A percentile compares a stretch with the other conserved stretches of the same genome.
These are phyloP conservation scores for Cyclopterus lumpus DNA, from an alignment of 2,797 vertebrate genomes.

Conservation along the genomic window DNA sequence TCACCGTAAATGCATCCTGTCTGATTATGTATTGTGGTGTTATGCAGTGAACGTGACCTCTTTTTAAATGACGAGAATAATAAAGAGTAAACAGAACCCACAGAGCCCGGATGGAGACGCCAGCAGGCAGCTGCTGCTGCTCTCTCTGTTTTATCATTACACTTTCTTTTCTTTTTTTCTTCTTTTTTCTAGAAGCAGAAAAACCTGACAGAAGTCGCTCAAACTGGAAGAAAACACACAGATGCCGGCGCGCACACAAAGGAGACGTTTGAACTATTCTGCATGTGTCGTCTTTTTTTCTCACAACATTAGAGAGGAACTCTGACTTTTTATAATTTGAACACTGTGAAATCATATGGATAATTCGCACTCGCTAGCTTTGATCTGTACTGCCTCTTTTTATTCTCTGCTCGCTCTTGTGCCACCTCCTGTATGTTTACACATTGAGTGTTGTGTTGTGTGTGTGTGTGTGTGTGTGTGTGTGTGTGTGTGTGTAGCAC, in stretches of 20 bases:
- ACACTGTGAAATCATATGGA: constrained; percentile 58
- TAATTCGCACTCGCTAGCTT: constrained; percentile 58
- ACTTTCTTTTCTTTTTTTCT: constrained; percentile 1
- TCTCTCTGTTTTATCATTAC: constrained; percentile 58
- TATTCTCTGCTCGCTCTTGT: constrained; percentile 45
- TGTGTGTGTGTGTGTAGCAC: constrained; percentile 22
- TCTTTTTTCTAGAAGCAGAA: constrained; percentile 61
- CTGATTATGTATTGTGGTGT: constrained; percentile 61
- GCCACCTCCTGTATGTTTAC: constrained; percentile 25
- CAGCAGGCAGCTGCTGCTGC: constrained; percentile 69
- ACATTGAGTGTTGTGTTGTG: constrained; percentile 1
- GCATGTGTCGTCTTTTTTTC: constrained; percentile 44
- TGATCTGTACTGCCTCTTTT: constrained; percentile 46
- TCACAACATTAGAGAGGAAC: constrained; percentile 55
- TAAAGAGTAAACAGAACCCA: constrained; percentile 69
- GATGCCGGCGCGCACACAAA: constrained; percentile 41
- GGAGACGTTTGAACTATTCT: constrained; percentile 66
- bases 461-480: constrained; percentile 13
- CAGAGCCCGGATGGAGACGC: constrained; percentile 67
- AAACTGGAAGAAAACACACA: constrained; percentile 60
- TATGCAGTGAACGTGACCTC: constrained; percentile 66
- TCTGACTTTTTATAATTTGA: constrained; percentile 61
- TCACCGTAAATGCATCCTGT: constrained; percentile 64
- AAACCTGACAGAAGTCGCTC: constrained; percentile 70
- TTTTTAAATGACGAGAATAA: constrained; percentile 74